phyloP scores from a whole-genome alignment of 2,113 vertebrate genomes.

The Dipodomys ordii region DNA sequence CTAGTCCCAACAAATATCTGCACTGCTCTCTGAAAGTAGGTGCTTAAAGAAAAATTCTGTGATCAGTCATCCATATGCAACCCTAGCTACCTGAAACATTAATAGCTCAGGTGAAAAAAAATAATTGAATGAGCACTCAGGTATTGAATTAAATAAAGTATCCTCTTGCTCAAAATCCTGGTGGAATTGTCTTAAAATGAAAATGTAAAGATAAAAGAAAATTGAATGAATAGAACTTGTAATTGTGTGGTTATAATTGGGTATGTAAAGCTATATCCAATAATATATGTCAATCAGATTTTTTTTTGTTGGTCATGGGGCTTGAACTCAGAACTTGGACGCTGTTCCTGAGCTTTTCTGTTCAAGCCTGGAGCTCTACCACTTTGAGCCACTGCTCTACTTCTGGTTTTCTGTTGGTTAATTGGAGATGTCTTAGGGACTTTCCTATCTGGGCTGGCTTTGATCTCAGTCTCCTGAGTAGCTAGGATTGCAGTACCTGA shows the following conservation, averaged over 20 bases:
- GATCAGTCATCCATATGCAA: neutral
- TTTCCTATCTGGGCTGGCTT: too few species aligned
- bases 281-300: neutral
- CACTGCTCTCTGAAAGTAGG: neutral
- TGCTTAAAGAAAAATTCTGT: slow-evolving; percentile 18
- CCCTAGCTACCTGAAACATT: neutral
- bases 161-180: neutral
- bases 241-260: neutral
- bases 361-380: too few species aligned
- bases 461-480: too few species aligned
- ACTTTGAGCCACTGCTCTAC: too few species aligned
- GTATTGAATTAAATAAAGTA: slow-evolving; percentile 32
- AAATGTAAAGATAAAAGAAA: slow-evolving; percentile 36
- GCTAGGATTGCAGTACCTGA: too few species aligned
- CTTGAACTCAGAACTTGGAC: too few species aligned
- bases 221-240: neutral
- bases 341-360: too few species aligned
- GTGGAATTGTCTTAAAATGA: neutral
- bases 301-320: too few species aligned
- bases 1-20: neutral
- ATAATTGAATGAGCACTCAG: slow-evolving; percentile 2
- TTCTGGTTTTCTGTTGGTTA: too few species aligned
- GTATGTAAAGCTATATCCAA: neutral
- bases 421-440: too few species aligned
- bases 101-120: slow-evolving; percentile 34